Percentiles rank a stretch among this genome's conserved stretches.
These are phyloP conservation scores for Phalloptychus januarius DNA, from an alignment of 2,797 vertebrate species.

Conservation along the genomic window DNA sequence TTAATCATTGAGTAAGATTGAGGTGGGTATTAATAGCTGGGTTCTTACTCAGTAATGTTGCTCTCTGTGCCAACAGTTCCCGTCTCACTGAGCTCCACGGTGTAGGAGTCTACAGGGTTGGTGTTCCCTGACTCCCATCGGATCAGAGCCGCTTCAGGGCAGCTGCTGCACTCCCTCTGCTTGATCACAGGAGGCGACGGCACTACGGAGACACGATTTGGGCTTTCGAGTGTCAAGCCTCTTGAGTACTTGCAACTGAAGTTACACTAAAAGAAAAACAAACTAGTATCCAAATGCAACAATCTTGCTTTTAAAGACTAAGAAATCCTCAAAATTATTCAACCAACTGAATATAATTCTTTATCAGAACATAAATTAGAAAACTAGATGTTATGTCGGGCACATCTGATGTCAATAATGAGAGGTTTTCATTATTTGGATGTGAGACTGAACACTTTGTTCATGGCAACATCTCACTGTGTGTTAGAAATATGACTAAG, in stretches of 20 bases:
- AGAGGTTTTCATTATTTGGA: neutral
- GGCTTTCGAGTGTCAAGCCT: neutral
- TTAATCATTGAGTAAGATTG: neutral
- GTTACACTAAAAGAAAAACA: neutral
- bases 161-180: conserved; percentile 83
- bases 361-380: neutral
- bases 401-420: neutral
- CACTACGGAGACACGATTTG: conserved; percentile 72
- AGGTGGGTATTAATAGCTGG: neutral
- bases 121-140: conserved; percentile 92
- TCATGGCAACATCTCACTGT: no score
- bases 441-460: no score
- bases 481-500: no score
- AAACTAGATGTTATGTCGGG: neutral
- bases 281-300: neutral
- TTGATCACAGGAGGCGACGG: conserved; percentile 90
- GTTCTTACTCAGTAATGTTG: conserved; percentile 86
- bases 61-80: conserved; percentile 61
- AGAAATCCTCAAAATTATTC: neutral
- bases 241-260: neutral
- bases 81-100: conserved; percentile 85
- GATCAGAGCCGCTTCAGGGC: conserved; percentile 87
- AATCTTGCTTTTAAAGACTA: conserved; percentile 2
- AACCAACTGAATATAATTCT: neutral
- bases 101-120: conserved; percentile 94